Evolutionary conservation across 2,797 vertebrate genomes (phyloP).

Genomic region (Xerus rutilus): DNA sequence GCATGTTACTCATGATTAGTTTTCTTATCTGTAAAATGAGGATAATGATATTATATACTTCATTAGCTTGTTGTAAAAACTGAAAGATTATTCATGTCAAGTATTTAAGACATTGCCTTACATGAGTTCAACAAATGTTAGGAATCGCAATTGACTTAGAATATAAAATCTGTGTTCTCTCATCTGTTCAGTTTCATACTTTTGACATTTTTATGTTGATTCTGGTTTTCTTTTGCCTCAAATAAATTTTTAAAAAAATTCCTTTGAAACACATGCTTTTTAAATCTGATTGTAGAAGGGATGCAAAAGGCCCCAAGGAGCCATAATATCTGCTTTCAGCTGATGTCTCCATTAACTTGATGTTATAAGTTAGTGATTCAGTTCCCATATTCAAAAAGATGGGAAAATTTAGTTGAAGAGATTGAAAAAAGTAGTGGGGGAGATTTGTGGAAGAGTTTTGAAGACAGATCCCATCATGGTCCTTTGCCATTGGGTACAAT

Average conservation of each 20-base stretch:
- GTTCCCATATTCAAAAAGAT: background rate
- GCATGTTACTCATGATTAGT: background rate
- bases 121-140: background rate
- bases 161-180: background rate
- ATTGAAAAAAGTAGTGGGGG: background rate
- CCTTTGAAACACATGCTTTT: background rate
- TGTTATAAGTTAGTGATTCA: background rate
- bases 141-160: background rate
- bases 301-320: background rate
- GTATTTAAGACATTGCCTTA: background rate
- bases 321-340: background rate
- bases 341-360: background rate
- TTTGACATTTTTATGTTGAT: background rate
- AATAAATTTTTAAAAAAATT: background rate
- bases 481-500: no score
- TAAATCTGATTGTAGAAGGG: background rate
- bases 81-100: background rate
- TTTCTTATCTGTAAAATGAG: background rate
- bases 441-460: background rate
- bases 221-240: background rate
- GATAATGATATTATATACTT: background rate
- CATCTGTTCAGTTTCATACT: background rate
- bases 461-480: background rate
- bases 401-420: background rate
- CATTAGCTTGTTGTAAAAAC: background rate